Evolutionary conservation across 1,140 invertebrate species (phyloP), one percentile per base, ranked within the genome.

Genomic region (Schlechtendalia chinensis): DNA sequence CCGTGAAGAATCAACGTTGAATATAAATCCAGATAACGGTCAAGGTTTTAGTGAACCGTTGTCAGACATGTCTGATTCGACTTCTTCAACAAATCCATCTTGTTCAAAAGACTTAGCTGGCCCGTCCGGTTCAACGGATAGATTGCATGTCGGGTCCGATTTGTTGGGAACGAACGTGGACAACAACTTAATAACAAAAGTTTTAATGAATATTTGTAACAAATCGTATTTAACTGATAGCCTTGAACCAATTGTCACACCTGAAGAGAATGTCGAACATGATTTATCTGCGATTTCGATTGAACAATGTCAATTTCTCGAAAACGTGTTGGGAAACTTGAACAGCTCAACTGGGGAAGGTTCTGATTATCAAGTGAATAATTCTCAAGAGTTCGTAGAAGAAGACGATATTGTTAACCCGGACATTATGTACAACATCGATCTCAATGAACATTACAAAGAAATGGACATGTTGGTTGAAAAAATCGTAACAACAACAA

Each of bases 361-460:
- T 53, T 27, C 45, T 16, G 14, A n/a, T n/a, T n/a, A n/a, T n/a
- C 27, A 27, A 50, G 2, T 16, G 67, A 71, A 71, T n/a, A 53
- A 71, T 27, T 19, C 67, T 53, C 14, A 71, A 27, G 17, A 11
- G 50, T 71, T 53, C 27, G 19, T 59, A 47, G 74, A 59, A 61
- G 56, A 77, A 6, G 32, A 56, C 3, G 72, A 75, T 75, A 58
- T 75, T 61, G 74, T 77, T 45, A 59, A 77, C 17, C 58, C 74
- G 8, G 74, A 77, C 27, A 77, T 77, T 61, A 61, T 45, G n/a
- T 77, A 61, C 17, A 77, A 77, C 47, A 77, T 77, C 24, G 5
- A 61, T 24, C 56, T 77, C 32, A 59, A 77, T 77, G 29, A 77
- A 61, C 58, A 77, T 77, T 77, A 59, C 39, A 77, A 24, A 47